Evolutionary conservation across 2,797 vertebrate species (phyloP).

Genomic region (Diplodus sargus): DNA sequence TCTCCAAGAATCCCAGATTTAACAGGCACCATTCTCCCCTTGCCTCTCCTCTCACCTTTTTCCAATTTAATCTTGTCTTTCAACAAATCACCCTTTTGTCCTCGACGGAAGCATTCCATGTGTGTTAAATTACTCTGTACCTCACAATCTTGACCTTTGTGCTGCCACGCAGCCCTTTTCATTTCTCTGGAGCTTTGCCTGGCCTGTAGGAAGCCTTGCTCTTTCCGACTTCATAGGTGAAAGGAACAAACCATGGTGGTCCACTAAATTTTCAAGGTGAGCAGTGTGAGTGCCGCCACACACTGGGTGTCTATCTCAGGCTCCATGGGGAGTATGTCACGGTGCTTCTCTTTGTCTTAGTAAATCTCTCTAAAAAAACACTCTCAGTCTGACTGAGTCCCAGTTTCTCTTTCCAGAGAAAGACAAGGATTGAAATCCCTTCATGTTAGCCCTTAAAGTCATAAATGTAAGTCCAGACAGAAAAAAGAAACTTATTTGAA

Average conservation of each 20-base stretch:
- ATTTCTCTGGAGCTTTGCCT: conserved; percentile 45
- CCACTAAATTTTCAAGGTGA: conserved; percentile 43
- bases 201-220: conserved; percentile 38
- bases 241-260: conserved; percentile 49
- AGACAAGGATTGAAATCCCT: conserved; percentile 8
- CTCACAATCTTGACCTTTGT: conserved; percentile 60
- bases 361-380: conserved; percentile 8
- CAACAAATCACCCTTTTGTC: conserved; percentile 66
- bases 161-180: conserved; percentile 30
- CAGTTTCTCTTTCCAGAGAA: conserved; percentile 7
- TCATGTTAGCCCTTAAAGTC: conserved; percentile 9
- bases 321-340: conserved; percentile 22
- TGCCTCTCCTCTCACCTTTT: conserved; percentile 46
- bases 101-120: conserved; percentile 56
- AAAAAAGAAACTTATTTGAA: conserved; percentile 17
- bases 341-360: conserved; percentile 18
- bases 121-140: conserved; percentile 67
- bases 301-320: conserved; percentile 29
- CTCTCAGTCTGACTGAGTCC: conserved; percentile 25
- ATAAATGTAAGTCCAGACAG: not conserved
- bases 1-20: conserved; percentile 51
- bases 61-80: conserved; percentile 68
- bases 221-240: conserved; percentile 38
- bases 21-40: conserved; percentile 27
- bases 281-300: conserved; percentile 13